Base-by-base conservation (phyloP, 1,140 invertebrate genomes). In the Cydia pomonella region DNA sequence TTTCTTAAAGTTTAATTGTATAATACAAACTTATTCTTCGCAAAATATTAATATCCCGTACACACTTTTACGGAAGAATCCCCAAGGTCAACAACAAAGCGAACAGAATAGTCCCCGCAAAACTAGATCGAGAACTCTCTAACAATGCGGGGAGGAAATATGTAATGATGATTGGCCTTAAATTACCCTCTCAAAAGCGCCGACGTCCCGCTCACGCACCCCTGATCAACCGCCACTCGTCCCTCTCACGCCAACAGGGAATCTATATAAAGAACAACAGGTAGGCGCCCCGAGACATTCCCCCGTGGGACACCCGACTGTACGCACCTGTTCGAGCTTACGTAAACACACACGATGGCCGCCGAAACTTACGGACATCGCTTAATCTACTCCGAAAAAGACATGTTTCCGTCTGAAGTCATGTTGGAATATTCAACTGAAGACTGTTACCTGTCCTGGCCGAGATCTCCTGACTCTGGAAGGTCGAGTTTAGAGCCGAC, bases 91-190 rank as follows among this genome's bases (percentile, higher is more conserved):
- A 72, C 4, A 72, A 72, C 25, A 50, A 50, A 25, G 41, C 38
- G 29, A 72, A 72, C 38, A 41, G 7, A 59, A 59, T 59, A 59
- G 53, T 59, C 59, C 59, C 33, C 59, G 63, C 59, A 75, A 71
- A 75, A 75, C 33, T 71, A 63, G 74, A 44, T 69, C 64, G 23
- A 75, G 72, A 72, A 85, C 77, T 84, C 83, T 79, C 82, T 82
- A 84, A 81, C 86, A 84, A 82, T 87, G 85, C 82, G 82, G 89
- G 91, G 84, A 88, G 83, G 76, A 85, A 91, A 90, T 91, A 92
- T 90, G 91, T 92, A 92, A 92, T 92, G 89, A 91, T 92, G 91
- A 92, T 92, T 92, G 90, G 85, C 85, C 90, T 89, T 80, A 90
- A 92, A 92, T 92, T 92, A 92, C 88, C 86, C 86, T 87, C 86